Base-by-base conservation (phyloP, 2,113 vertebrate genomes). In the Melanerpes formicivorus region DNA sequence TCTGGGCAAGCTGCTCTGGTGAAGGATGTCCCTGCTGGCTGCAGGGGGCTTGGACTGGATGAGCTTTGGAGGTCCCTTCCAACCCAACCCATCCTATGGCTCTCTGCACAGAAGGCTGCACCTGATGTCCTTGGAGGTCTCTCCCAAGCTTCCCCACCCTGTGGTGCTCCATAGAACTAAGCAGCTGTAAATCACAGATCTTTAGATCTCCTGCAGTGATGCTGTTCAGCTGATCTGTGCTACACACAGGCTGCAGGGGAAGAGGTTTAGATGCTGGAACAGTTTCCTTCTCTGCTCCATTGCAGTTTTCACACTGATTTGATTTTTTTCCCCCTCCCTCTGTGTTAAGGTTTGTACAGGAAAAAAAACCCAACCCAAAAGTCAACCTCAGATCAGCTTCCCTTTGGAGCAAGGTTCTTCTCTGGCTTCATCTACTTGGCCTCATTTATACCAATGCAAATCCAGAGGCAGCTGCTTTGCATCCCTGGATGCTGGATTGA, bases 401-500 rank as follows among this genome's bases (percentile, higher is more conserved):
- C 9, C 4, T 40, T 81, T 82, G 44, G 81, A 48, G 32, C 58
- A 75, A 79, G 30, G 7, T 73, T 14, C 50, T 76, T 79, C 19
- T 75, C 52, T 84, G 44, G 66, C 23, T 82, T 30, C 15, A 32
- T 89, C 59, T 65, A 70, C 26, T 84, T 79, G 40, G 16, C 32
- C 50, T 84, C 50, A 66, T 77, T 93, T 83, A 66, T 77, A 50
- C 63, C 59, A 32, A 25, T 66, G 29, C 4, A 93, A 82, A 79
- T 25, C 37, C 66, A 52, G 50, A 87, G 46, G 66, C 59, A 82
- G 46, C 11, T 82, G 90, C 66, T 82, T 87, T 93, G 64, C 90
- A 80, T 83, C 94, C 91, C 27, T 87, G 84, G 87, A 95, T 87
- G 84, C 44, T 87, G 46, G 80, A 87, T 82, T 80, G 72, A 78